phyloP scores from a whole-genome alignment of 2,113 vertebrate genomes.

The Pseudorhombus dupliciocellatus region DNA sequence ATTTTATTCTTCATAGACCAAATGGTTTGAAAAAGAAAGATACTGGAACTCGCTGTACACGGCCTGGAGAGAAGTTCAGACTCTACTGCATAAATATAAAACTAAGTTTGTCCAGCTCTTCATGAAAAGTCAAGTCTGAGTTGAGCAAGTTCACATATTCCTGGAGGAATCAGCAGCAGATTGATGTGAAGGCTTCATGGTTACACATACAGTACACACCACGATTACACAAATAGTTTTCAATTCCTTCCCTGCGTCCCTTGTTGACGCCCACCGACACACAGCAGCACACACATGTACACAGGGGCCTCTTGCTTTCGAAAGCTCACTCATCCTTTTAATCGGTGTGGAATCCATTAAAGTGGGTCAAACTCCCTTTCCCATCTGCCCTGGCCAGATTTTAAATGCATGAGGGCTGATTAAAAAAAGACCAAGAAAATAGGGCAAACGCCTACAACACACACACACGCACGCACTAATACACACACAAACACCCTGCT shows the following conservation, averaged over 20 bases:
- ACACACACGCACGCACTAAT: slow-evolving; percentile 7
- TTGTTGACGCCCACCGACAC: slow-evolving; percentile 16
- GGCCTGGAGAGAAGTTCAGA: not conserved
- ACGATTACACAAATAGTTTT: not conserved
- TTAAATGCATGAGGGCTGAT: slow-evolving; percentile 81
- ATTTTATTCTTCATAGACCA: no score
- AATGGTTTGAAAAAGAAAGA: no score
- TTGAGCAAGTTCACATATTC: not conserved
- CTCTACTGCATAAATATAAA: not conserved
- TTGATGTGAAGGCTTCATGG: not conserved
- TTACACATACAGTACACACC: not conserved
- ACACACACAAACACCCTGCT: slow-evolving; percentile 17
- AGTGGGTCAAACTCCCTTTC: slow-evolving; percentile 84
- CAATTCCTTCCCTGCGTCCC: slow-evolving; percentile 5
- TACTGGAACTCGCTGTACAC: not conserved
- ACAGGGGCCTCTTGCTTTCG: slow-evolving; percentile 70
- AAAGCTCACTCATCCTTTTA: slow-evolving; percentile 82
- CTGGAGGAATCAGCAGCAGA: not conserved
- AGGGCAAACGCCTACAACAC: slow-evolving; percentile 64
- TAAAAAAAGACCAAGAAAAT: slow-evolving; percentile 77
- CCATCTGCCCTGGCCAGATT: slow-evolving; percentile 83
- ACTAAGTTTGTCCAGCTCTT: not conserved
- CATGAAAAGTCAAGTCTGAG: not conserved
- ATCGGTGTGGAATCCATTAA: slow-evolving; percentile 84
- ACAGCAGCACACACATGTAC: slow-evolving; percentile 22